These are phyloP conservation scores for Lucinisca nassula DNA, from an alignment of 2,888 invertebrate genomes.

Conservation along the genomic window DNA sequence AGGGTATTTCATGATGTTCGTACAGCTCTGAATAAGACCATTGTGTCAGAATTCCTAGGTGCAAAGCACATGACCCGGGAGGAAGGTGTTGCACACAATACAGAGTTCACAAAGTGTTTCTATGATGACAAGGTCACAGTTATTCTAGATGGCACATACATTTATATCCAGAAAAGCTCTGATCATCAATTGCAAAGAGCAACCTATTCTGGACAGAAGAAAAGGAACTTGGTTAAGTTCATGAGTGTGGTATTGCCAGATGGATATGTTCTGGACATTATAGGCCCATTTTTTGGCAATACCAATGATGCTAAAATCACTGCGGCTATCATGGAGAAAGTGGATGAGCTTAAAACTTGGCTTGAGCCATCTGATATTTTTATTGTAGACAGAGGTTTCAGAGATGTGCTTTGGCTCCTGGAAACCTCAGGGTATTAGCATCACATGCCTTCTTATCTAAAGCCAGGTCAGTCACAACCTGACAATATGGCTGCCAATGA, in stretches of 20 bases:
- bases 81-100: conserved; percentile 10
- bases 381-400: conserved; percentile 15
- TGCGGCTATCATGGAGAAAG: conserved; percentile 1
- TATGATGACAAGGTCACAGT: conserved; percentile 15
- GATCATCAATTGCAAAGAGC: conserved; percentile 1
- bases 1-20: conserved; percentile 8
- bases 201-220: conserved; percentile 1
- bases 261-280: conserved; percentile 8
- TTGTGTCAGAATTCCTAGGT: background rate
- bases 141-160: conserved; percentile 20
- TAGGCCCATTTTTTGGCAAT: conserved; percentile 18
- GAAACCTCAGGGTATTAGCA: conserved; percentile 2
- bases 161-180: conserved; percentile 6
- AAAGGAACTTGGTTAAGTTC: conserved; percentile 14
- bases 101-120: conserved; percentile 12
- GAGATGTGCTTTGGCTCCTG: background rate
- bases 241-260: conserved; percentile 21
- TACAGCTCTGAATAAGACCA: background rate
- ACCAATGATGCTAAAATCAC: conserved; percentile 29
- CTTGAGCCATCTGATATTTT: conserved; percentile 6
- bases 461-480: conserved; percentile 8
- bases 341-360: conserved; percentile 9
- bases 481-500: background rate
- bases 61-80: conserved; percentile 3
- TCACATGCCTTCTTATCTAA: background rate